Evolutionary conservation across 2,113 vertebrate species (phyloP).

Genomic region (Mola mola): DNA sequence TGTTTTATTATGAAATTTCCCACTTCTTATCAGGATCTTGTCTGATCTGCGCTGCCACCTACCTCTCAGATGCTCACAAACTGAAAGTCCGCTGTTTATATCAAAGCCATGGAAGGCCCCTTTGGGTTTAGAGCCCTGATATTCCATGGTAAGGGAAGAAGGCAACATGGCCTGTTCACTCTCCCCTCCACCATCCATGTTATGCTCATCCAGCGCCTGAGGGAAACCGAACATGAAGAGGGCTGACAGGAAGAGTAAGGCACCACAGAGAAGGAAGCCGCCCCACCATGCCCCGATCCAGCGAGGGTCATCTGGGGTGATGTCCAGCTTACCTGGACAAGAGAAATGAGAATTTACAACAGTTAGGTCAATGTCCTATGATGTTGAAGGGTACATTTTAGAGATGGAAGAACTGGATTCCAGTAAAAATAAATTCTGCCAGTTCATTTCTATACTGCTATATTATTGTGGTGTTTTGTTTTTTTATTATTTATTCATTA

Average conservation of each 20-base stretch:
- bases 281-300: slow-evolving; percentile 83
- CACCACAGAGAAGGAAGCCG: slow-evolving; percentile 80
- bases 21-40: neutral
- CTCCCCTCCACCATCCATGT: slow-evolving; percentile 67
- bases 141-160: slow-evolving; percentile 63
- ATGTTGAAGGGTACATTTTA: neutral
- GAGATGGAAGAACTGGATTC: neutral
- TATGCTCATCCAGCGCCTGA: slow-evolving; percentile 68
- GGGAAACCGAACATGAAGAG: slow-evolving; percentile 80
- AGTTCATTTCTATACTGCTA: neutral
- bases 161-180: slow-evolving; percentile 81
- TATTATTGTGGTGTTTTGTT: too few relatives aligned
- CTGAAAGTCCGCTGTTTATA: slow-evolving; percentile 72
- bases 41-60: slow-evolving; percentile 1
- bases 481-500: neutral
- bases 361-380: neutral
- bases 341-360: neutral
- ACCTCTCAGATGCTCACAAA: slow-evolving; percentile 79
- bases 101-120: slow-evolving; percentile 65
- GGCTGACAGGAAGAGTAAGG: slow-evolving; percentile 78
- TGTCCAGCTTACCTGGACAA: slow-evolving; percentile 73
- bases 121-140: slow-evolving; percentile 63
- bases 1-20: too few relatives aligned
- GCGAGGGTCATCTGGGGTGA: slow-evolving; percentile 81
- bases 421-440: neutral